phyloP scores from a whole-genome alignment of 2,797 vertebrate species.

The Cuniculus paca region DNA sequence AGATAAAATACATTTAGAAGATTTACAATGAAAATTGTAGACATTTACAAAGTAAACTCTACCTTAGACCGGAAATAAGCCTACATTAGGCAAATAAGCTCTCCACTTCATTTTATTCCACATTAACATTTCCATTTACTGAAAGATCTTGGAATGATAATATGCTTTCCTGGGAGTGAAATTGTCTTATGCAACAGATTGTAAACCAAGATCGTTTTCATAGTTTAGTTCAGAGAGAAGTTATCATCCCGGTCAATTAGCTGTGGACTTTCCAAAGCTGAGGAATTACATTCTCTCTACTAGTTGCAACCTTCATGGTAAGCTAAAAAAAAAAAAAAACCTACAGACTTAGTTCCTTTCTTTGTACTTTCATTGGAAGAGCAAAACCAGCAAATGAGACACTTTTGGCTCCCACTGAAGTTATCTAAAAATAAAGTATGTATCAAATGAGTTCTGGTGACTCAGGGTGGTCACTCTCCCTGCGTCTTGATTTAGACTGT shows the following conservation, averaged over 20 bases:
- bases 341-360: slow-evolving; percentile 81
- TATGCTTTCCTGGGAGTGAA: background rate
- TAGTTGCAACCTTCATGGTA: slow-evolving; percentile 59
- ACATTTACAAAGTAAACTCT: background rate
- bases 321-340: slow-evolving; percentile 71
- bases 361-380: slow-evolving; percentile 71
- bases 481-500: slow-evolving; percentile 71
- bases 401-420: slow-evolving; percentile 51
- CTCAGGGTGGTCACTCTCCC: slow-evolving; percentile 62
- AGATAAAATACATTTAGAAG: slow-evolving; percentile 3
- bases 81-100: slow-evolving; percentile 22
- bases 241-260: slow-evolving; percentile 26
- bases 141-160: slow-evolving; percentile 68
- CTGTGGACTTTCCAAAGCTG: slow-evolving; percentile 65
- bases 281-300: slow-evolving; percentile 36
- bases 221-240: slow-evolving; percentile 54
- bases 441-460: slow-evolving; percentile 65
- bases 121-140: slow-evolving; percentile 8
- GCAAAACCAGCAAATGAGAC: slow-evolving; percentile 55
- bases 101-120: background rate
- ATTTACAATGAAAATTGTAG: slow-evolving; percentile 45
- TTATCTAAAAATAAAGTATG: slow-evolving; percentile 75
- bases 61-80: background rate
- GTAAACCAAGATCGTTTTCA: slow-evolving; percentile 54
- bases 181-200: slow-evolving; percentile 58